Base-by-base conservation (phyloP, 2,888 invertebrate species). In the Aspidiotus rigidus region DNA sequence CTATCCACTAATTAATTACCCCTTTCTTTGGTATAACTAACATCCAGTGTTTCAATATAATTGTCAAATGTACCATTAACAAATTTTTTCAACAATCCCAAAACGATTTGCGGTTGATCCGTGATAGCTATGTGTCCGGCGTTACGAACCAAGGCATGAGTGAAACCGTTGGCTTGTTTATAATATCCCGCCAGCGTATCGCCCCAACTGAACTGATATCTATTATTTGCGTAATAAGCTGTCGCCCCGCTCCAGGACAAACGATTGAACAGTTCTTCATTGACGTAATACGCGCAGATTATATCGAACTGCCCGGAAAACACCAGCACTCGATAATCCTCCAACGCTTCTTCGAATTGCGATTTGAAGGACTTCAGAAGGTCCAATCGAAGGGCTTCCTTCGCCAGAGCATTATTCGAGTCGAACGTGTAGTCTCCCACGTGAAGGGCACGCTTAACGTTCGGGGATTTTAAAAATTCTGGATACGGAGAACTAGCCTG, bases 261-360 rank as follows among this genome's bases (percentile, higher is more conserved):
- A 67, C 85, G 82, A 42, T 40, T 13, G 40, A 69, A 17, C 15
- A 69, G 41, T n/a, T 69, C 54, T 16, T 62, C 62, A 15, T 62
- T 76, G 76, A 72, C 79, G 78, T 0, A 81, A 78, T 91, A 90
- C 0, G 92, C 90, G 0, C 93, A 89, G 72, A 94, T 91, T n/a
- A 95, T 87, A 77, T 95, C 95, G 72, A 95, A 77, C 76, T 95
- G 93, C 0, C 95, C 95, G 76, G 87, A 93, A 77, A 93, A 95
- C 71, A 93, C 83, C 61, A 93, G 82, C 9, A 91, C 84, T 76
- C 82, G 80, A 75, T 88, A 89, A 57, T 72, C 54, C 54, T 84
- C 80, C 0, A 89, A 76, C 0, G 91, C 78, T 74, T 87, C 86
- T 0, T 84, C 80, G 69, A 90, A 80, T 83, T 86, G 85, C 0